A percentile compares a stretch with the other conserved stretches of the same genome.
Conservation (phyloP, 2,888 invertebrate genomes). For the Caenorhabditis becei region DNA sequence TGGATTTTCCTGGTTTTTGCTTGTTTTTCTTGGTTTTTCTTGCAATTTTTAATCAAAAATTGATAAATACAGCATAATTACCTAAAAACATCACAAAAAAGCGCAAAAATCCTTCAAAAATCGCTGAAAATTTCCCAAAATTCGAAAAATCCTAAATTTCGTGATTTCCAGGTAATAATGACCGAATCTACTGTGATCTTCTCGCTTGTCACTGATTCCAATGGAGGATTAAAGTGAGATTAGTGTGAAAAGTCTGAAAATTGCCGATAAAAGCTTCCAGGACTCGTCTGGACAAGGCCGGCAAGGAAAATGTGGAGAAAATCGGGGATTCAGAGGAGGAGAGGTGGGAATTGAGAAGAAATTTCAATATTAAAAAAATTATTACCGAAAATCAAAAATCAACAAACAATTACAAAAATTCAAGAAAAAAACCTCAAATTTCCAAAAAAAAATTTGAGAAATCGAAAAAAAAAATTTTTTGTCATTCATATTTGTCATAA, state of each 20-base stretch:
- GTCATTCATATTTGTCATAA: too few species aligned
- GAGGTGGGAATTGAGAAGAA: neutral
- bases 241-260: neutral
- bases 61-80: neutral
- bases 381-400: too few species aligned
- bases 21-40: neutral
- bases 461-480: too few species aligned
- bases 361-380: neutral
- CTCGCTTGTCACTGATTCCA: neutral
- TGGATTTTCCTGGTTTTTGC: neutral
- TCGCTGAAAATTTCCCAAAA: neutral
- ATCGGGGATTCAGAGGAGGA: neutral
- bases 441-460: too few species aligned
- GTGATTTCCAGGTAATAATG: too few species aligned
- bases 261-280: neutral
- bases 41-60: neutral
- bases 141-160: neutral
- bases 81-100: neutral
- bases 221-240: neutral
- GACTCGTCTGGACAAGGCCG: neutral
- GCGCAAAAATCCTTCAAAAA: neutral
- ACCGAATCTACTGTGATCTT: neutral
- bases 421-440: too few species aligned
- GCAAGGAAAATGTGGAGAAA: neutral
- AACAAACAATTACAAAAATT: too few species aligned